phyloP scores from a whole-genome alignment of 1,140 invertebrate genomes.

The Hylaeus anthracinus region DNA sequence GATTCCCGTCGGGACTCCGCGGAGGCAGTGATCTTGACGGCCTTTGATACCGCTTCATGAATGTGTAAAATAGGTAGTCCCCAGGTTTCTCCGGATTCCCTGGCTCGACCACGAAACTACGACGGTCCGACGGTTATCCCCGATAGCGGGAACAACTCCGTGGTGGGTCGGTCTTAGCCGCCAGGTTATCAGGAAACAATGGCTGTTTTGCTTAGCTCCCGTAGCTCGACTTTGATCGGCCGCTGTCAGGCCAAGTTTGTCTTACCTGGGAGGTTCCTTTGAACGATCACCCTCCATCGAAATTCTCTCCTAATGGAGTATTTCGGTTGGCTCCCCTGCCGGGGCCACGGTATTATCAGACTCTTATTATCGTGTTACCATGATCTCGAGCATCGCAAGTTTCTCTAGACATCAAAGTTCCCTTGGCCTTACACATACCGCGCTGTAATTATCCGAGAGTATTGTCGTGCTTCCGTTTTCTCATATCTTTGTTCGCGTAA shows the following conservation, averaged over 20 bases:
- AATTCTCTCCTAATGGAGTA: conserved; percentile 60
- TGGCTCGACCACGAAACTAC: conserved; percentile 5
- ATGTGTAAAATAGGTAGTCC: conserved; percentile 75
- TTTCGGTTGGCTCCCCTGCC: conserved; percentile 14
- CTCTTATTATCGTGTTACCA: conserved; percentile 42
- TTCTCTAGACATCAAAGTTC: not conserved
- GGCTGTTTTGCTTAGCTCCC: conserved; percentile 57
- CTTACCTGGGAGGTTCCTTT: conserved; percentile 52
- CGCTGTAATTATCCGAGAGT: not conserved
- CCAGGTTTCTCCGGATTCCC: conserved; percentile 44
- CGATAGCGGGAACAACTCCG: conserved; percentile 30
- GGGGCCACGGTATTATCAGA: conserved; percentile 23
- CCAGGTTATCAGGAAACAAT: conserved; percentile 64
- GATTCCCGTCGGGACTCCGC: conserved; percentile 67
- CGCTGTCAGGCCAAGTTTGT: conserved; percentile 54
- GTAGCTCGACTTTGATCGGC: conserved; percentile 57
- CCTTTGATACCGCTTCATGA: conserved; percentile 78
- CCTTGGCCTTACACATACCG: not conserved
- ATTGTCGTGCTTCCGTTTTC: not conserved
- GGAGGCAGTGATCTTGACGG: conserved; percentile 69
- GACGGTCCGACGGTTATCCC: conserved; percentile 33
- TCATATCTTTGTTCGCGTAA: not conserved
- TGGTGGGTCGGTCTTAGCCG: conserved; percentile 29
- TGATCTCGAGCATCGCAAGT: conserved; percentile 3
- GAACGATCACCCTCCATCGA: conserved; percentile 57